These are phyloP conservation scores for Albula goreensis DNA, from an alignment of 2,113 vertebrate species.

Conservation along the genomic window DNA sequence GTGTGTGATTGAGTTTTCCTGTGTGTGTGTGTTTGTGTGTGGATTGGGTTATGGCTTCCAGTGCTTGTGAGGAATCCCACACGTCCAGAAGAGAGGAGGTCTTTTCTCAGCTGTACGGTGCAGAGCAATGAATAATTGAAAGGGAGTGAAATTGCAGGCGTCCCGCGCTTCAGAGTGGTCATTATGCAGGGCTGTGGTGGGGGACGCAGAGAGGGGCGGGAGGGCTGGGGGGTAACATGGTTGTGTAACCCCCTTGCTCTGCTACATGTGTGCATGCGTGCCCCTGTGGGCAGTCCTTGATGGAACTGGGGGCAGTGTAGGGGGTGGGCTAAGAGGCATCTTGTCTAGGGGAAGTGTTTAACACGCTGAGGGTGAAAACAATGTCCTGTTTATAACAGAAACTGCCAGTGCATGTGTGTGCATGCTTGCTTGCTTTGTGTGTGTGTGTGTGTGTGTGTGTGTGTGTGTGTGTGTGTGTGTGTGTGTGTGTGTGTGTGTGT, in stretches of 20 bases:
- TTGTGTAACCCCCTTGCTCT: conserved; percentile 27
- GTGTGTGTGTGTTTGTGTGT: conserved; percentile 8
- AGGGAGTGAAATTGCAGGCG: conserved; percentile 4
- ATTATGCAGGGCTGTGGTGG: conserved; percentile 14
- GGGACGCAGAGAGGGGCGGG: not conserved
- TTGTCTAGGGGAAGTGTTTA: not conserved
- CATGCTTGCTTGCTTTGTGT: not conserved
- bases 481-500: not conserved
- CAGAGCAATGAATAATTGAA: not conserved
- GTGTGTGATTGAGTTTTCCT: not conserved
- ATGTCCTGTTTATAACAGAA: conserved; percentile 1
- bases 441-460: not conserved
- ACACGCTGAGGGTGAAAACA: not conserved
- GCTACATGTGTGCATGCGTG: conserved; percentile 4
- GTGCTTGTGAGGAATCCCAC: conserved; percentile 11
- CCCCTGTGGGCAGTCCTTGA: not conserved
- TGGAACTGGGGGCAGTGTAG: not conserved
- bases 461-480: not conserved
- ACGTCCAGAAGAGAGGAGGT: not conserved
- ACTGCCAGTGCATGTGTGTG: not conserved
- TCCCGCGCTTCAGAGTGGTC: conserved; percentile 13
- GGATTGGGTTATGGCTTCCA: not conserved
- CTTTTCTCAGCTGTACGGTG: conserved; percentile 3
- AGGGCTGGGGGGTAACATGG: conserved; percentile 26
- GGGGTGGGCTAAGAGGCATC: not conserved